Evolutionary conservation across 2,888 invertebrate genomes (phyloP).

Genomic region (Frankliniella fusca): DNA sequence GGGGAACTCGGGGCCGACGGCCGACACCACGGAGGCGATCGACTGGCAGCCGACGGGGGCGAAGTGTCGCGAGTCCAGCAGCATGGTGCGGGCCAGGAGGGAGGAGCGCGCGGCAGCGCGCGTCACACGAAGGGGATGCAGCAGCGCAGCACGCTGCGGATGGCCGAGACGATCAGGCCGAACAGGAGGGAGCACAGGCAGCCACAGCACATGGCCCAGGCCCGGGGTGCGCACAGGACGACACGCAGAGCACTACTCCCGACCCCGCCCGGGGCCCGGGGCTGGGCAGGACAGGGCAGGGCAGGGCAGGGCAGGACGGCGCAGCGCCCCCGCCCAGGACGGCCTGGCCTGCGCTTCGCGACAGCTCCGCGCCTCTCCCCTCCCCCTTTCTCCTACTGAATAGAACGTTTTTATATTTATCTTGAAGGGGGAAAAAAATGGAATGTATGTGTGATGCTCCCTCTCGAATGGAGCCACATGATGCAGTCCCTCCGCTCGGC

Average conservation of each 20-base stretch:
- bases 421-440: slow-evolving; percentile 1
- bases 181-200: slow-evolving; percentile 12
- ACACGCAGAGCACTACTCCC: background rate
- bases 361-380: background rate
- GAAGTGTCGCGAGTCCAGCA: slow-evolving; percentile 2
- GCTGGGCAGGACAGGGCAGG: background rate
- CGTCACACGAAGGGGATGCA: slow-evolving; percentile 14
- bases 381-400: background rate
- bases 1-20: background rate
- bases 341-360: background rate
- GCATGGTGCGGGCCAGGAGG: background rate
- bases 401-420: slow-evolving; percentile 13
- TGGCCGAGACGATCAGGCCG: background rate
- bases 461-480: background rate
- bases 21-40: background rate
- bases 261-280: background rate
- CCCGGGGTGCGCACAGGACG: background rate
- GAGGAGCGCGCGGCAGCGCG: background rate
- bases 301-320: background rate
- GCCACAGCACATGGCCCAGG: slow-evolving; percentile 6
- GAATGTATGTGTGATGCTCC: slow-evolving; percentile 12
- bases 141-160: background rate
- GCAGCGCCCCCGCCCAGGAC: background rate
- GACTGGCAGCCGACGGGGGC: background rate
- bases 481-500: background rate